Percentiles rank a stretch among this genome's conserved stretches.
These are phyloP conservation scores for Sebastes vulpes DNA, from an alignment of 2,797 vertebrate genomes.

Conservation along the genomic window DNA sequence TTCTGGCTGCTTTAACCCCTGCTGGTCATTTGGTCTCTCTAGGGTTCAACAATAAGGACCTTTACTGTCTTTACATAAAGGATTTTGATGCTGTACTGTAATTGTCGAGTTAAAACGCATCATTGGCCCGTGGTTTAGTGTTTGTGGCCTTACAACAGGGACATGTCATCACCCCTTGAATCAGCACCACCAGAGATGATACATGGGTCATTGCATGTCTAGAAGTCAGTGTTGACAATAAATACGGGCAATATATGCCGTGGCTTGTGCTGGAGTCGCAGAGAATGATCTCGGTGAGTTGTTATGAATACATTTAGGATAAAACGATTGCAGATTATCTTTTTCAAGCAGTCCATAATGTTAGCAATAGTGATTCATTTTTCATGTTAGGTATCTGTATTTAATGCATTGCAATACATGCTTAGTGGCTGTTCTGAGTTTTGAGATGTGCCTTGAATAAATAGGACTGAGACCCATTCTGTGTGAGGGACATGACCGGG, in stretches of 20 bases:
- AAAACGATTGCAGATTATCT: conserved; percentile 39
- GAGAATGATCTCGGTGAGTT: conserved; percentile 64
- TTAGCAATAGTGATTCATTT: conserved; percentile 63
- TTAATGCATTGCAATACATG: conserved; percentile 80
- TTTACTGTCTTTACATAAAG: conserved; percentile 10
- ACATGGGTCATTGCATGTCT: conserved; percentile 30
- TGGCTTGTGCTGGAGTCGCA: conserved; percentile 50
- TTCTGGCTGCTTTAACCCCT: background rate
- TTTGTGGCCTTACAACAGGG: conserved; percentile 10
- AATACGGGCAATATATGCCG: conserved; percentile 21
- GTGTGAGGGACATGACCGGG: conserved; percentile 80
- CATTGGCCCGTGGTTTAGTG: conserved; percentile 36
- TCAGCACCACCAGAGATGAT: conserved; percentile 50
- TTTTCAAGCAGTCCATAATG: conserved; percentile 43
- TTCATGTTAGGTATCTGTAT: conserved; percentile 59
- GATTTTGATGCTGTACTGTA: conserved; percentile 6
- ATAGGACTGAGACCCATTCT: conserved; percentile 60
- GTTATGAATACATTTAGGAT: conserved; percentile 74
- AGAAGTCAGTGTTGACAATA: conserved; percentile 40
- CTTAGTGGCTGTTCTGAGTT: conserved; percentile 74
- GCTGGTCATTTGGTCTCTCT: background rate
- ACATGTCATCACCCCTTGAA: conserved; percentile 55
- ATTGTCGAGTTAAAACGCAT: conserved; percentile 12
- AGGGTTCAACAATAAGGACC: background rate
- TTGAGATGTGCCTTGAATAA: conserved; percentile 84